A percentile compares a stretch with the other conserved stretches of the same genome.
These are phyloP conservation scores for Epinotia brunnichana DNA, from an alignment of 2,888 invertebrate species.

Conservation along the genomic window DNA sequence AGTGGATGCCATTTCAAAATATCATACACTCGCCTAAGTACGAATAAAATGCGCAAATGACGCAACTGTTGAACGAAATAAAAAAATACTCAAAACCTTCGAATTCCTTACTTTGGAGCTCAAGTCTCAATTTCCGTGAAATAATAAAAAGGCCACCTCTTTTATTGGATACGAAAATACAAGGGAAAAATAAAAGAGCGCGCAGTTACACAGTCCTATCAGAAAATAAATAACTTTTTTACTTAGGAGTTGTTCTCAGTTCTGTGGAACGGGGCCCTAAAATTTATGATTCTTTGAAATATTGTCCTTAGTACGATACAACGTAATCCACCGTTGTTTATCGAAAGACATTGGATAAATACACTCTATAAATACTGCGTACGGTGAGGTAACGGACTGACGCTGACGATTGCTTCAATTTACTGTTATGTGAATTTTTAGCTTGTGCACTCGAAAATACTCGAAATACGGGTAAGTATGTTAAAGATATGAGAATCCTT, in stretches of 20 bases:
- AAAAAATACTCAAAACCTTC: slow-evolving; percentile 9
- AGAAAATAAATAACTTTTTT: slow-evolving; percentile 80
- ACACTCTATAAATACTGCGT: slow-evolving; percentile 42
- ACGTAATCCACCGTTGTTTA: slow-evolving; percentile 53
- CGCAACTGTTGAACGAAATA: slow-evolving; percentile 1
- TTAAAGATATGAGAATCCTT: slow-evolving; percentile 3
- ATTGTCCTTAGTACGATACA: slow-evolving; percentile 57
- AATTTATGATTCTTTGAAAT: slow-evolving; percentile 81
- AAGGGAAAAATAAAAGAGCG: slow-evolving; percentile 65
- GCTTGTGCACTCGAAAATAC: background rate
- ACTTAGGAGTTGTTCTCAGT: slow-evolving; percentile 75
- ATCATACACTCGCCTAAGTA: slow-evolving; percentile 4
- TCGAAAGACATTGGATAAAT: slow-evolving; percentile 46
- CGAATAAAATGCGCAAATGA: slow-evolving; percentile 3
- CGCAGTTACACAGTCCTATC: slow-evolving; percentile 80
- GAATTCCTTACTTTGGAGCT: slow-evolving; percentile 52
- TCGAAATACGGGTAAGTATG: slow-evolving; percentile 15
- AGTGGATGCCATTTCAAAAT: background rate
- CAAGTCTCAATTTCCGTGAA: slow-evolving; percentile 75
- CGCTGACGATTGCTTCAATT: slow-evolving; percentile 22
- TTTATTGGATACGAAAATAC: slow-evolving; percentile 76
- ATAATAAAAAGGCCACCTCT: slow-evolving; percentile 74
- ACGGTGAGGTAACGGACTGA: slow-evolving; percentile 30
- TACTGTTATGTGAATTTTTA: slow-evolving; percentile 28
- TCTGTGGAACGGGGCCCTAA: slow-evolving; percentile 76